Conservation (phyloP, 2,113 vertebrate genomes). For the Psittacus erithacus region DNA sequence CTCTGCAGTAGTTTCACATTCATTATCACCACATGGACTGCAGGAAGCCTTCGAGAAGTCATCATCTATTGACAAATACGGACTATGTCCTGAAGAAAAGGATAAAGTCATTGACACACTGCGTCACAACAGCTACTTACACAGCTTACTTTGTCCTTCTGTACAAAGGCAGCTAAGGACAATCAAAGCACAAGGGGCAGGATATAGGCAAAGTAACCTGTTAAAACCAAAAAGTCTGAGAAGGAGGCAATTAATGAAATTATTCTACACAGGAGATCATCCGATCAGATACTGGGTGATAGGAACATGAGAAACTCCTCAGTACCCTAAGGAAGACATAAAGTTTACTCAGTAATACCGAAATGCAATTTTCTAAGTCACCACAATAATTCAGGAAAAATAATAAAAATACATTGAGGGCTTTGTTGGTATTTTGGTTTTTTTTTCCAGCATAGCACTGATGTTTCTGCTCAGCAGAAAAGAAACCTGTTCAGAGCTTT, state of each 20-base stretch:
- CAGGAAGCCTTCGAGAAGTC: not conserved
- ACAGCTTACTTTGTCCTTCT: not conserved
- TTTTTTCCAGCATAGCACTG: not conserved
- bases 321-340: not conserved
- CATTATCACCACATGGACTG: not conserved
- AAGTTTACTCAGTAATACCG: not conserved
- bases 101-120: not conserved
- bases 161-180: not conserved
- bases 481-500: not conserved
- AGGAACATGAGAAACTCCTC: not conserved
- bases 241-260: not conserved
- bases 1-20: not conserved
- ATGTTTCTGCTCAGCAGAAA: not conserved
- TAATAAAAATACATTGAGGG: not conserved
- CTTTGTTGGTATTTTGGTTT: not conserved
- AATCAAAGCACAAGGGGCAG: not conserved
- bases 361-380: not conserved
- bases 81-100: not conserved
- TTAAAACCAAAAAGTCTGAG: not conserved
- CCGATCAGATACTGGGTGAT: not conserved
- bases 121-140: not conserved
- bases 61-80: not conserved
- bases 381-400: not conserved
- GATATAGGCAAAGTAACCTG: not conserved
- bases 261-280: not conserved